Percentiles rank a stretch among this genome's conserved stretches.
Conservation (phyloP, 2,113 vertebrate species). For the Semnornis frantzii region DNA sequence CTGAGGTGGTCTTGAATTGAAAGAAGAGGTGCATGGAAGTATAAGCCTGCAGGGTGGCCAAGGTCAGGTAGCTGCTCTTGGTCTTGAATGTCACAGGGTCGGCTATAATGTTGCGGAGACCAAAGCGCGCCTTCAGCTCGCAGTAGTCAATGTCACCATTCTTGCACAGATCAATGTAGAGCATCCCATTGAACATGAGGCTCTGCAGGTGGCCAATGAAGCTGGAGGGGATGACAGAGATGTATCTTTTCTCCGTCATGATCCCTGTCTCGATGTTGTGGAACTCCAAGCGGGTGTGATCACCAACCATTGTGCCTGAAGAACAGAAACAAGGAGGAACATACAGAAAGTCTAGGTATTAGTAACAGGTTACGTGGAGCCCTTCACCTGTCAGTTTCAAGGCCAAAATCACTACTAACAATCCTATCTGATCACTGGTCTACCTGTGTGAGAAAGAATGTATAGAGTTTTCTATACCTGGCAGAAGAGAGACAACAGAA, state of each 20-base stretch:
- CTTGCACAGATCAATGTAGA: conserved; percentile 98
- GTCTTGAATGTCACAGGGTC: conserved; percentile 96
- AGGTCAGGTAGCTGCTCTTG: conserved; percentile 94
- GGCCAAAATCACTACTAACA: not conserved
- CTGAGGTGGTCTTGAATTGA: conserved; percentile 96
- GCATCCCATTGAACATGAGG: conserved; percentile 94
- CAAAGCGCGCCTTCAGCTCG: conserved; percentile 94
- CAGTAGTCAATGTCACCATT: conserved; percentile 98
- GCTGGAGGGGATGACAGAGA: conserved; percentile 94
- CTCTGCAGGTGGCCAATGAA: conserved; percentile 98
- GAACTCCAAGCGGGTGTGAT: conserved; percentile 98
- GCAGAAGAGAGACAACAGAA: not conserved
- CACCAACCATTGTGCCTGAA: conserved; percentile 96
- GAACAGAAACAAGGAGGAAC: not conserved
- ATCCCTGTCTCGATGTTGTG: conserved; percentile 98
- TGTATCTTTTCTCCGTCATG: conserved; percentile 96
- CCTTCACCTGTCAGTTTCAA: not conserved
- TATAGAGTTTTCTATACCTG: not conserved
- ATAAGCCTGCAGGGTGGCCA: conserved; percentile 95
- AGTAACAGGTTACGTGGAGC: not conserved
- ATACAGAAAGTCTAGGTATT: not conserved
- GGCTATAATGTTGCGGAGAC: conserved; percentile 93
- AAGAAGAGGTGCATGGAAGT: conserved; percentile 99
- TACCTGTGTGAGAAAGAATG: not conserved
- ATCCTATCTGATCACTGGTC: not conserved